These are phyloP conservation scores for Myotis findleyi DNA, from an alignment of 2,797 vertebrate genomes.

Conservation along the genomic window DNA sequence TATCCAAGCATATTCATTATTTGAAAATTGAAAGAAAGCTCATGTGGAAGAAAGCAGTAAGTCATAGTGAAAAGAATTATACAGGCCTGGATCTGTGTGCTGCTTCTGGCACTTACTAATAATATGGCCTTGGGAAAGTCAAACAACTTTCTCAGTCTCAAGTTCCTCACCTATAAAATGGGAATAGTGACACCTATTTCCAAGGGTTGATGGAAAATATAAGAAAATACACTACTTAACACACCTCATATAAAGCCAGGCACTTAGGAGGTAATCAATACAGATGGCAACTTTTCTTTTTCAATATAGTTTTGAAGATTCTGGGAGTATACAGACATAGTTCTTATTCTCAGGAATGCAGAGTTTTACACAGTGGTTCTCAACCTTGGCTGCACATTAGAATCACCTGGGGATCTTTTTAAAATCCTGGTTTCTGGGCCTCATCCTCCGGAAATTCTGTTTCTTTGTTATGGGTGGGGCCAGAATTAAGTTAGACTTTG, in stretches of 20 bases:
- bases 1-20: neutral
- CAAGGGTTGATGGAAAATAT: neutral
- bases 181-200: neutral
- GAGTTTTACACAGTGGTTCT: neutral
- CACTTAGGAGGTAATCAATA: neutral
- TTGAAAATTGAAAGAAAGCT: neutral
- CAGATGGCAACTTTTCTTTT: neutral
- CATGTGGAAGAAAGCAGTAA: neutral
- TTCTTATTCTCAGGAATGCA: neutral
- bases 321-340: neutral
- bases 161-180: neutral
- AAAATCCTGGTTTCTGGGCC: too few species aligned
- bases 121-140: neutral
- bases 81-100: neutral
- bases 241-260: neutral
- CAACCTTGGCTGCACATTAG: too few species aligned
- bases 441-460: too few species aligned
- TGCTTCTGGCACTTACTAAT: neutral
- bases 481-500: neutral
- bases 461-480: too few species aligned
- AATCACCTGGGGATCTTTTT: too few species aligned
- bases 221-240: neutral
- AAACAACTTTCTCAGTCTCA: neutral
- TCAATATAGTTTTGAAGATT: neutral
- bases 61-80: neutral